Evolutionary conservation across 2,113 vertebrate species (phyloP).

Genomic region (Tychaedon coryphoeus): DNA sequence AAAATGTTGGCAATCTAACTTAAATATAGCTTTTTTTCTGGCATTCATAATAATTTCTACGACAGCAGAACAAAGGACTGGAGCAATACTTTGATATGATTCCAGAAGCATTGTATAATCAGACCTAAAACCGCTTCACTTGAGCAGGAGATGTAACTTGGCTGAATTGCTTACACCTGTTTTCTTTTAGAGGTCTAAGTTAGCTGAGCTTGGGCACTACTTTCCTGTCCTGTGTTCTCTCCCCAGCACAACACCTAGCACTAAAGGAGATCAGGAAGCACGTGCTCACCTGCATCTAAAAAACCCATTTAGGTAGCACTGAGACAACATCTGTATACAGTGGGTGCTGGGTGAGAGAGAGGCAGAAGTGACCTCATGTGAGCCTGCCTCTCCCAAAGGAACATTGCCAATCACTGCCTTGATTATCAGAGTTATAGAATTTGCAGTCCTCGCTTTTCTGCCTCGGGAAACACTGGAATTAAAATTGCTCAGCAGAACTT

Average conservation of each 20-base stretch:
- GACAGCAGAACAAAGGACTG: background rate
- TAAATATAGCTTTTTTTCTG: background rate
- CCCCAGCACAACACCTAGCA: background rate
- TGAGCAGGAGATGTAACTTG: background rate
- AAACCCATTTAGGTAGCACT: background rate
- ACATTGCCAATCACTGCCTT: constrained; percentile 5
- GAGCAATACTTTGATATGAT: background rate
- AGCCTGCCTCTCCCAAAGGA: constrained; percentile 14
- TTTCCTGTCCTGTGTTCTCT: background rate
- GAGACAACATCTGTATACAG: background rate
- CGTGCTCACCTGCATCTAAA: background rate
- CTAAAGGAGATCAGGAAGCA: background rate
- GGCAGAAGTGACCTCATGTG: background rate
- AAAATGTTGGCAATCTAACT: background rate
- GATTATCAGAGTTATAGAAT: constrained; percentile 40
- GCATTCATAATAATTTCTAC: background rate
- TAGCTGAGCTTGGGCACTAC: background rate
- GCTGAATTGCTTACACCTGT: background rate
- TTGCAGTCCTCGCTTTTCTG: constrained; percentile 40
- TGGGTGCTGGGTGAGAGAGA: background rate
- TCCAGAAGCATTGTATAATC: background rate
- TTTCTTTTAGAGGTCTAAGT: background rate
- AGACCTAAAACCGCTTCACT: background rate
- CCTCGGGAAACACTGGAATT: constrained; percentile 54
- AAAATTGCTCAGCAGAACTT: constrained; percentile 37